A percentile compares a stretch with the other conserved stretches of the same genome.
These are phyloP conservation scores for Drosophila persimilis DNA, from an alignment of 1,140 invertebrate species.

Conservation along the genomic window DNA sequence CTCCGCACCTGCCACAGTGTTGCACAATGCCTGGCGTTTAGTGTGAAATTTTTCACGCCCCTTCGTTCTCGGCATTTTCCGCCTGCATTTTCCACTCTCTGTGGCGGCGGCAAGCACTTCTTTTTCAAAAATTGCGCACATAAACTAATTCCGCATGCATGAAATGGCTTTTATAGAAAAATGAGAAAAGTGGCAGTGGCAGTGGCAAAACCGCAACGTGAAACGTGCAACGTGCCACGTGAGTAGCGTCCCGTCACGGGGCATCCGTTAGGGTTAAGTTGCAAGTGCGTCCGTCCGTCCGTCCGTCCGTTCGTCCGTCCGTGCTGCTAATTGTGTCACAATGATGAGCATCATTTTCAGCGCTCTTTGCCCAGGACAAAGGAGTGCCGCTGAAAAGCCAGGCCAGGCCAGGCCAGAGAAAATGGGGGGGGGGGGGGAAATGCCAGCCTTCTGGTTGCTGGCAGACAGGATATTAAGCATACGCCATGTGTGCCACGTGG, in stretches of 20 bases:
- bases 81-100: conserved; percentile 10
- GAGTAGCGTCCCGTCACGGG: conserved; percentile 2
- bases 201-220: conserved; percentile 24
- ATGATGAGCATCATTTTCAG: conserved; percentile 78
- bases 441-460: background rate
- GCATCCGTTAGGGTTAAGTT: conserved; percentile 74
- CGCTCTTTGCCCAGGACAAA: conserved; percentile 35
- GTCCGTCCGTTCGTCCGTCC: background rate
- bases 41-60: conserved; percentile 67
- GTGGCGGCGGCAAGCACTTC: conserved; percentile 34
- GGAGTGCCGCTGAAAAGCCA: background rate
- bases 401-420: background rate
- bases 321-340: conserved; percentile 73
- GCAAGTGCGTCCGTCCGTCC: conserved; percentile 17
- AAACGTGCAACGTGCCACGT: conserved; percentile 12
- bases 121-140: conserved; percentile 73
- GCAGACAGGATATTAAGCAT: conserved; percentile 68
- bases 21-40: conserved; percentile 68
- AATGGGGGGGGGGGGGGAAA: conserved; percentile 7
- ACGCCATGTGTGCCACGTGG: conserved; percentile 52
- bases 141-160: conserved; percentile 80
- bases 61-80: conserved; percentile 18
- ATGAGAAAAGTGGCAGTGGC: conserved; percentile 68
- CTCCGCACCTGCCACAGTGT: conserved; percentile 58
- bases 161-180: conserved; percentile 76